Base-by-base conservation (phyloP, 2,888 invertebrate genomes). In the Desoria tigrina region DNA sequence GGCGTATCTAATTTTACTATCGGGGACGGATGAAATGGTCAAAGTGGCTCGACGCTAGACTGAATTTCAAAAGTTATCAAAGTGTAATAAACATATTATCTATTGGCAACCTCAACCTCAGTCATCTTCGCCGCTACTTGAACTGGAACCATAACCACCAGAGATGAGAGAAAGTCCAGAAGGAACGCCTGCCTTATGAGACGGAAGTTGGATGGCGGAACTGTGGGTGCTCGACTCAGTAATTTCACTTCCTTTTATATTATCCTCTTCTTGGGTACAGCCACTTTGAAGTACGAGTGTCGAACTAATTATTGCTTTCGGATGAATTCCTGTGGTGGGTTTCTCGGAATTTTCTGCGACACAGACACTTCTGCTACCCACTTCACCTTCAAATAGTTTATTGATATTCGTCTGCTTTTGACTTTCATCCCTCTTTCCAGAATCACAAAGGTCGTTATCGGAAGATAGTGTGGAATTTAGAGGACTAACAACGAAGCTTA, bases 91-190 rank as follows among this genome's bases (percentile, higher is more conserved):
- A 7, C 32, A 32, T 7, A 11, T 32, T 32, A 11, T n/a, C n/a
- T n/a, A n/a, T n/a, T n/a, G n/a, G n/a, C n/a, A n/a, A n/a, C n/a
- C n/a, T 39, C 4, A 21, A 45, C 4, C 16, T 45, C 16, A 45
- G 18, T 45, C 45, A 23, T 45, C 45, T 21, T 53, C 26, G 16
- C 11, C 77, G 77, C 60, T 24, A 63, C 49, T 61, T 27, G 61
- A 61, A 11, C 32, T 11, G 11, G 32, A 32, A 51, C 59, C 57
- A 28, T 66, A 66, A 53, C 62, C 62, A 51, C 62, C 50, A 7
- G 65, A 65, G 21, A 65, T 57, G 37, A 66, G 66, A 14, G 66
- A 61, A 2, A 66, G 37, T 37, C 55, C 61, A 28, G 59, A 53
- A 42, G 27, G 11, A 27, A 24, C 51, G 24, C 42, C 39, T 32